Base-by-base conservation (phyloP, 2,888 invertebrate genomes). In the Pollenia griseotomentosa region DNA sequence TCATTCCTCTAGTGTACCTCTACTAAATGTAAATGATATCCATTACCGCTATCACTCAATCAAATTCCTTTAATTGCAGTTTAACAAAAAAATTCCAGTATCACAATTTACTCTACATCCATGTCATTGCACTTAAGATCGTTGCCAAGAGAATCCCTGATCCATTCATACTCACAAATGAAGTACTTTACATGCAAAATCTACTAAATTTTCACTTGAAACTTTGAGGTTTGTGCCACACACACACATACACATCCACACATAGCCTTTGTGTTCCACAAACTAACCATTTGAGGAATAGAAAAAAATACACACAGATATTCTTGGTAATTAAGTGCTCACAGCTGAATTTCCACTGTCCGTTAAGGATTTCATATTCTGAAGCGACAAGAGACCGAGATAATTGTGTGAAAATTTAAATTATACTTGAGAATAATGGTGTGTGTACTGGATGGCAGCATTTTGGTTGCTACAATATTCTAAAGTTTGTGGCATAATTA, bases 331-430 rank as follows among this genome's bases (percentile, higher is more conserved):
- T 83, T 83, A 83, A 74, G 68, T 75, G 51, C 23, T 65, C 44
- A 44, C 12, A 33, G 48, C 71, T 74, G 16, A 40, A 74, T 82
- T 57, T 79, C 55, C 63, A 57, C 16, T 42, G 42, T 9, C 46
- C 66, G 57, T 74, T 57, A 68, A 44, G 48, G 23, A 2, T 78
- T 71, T 33, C 23, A 48, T 46, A 59, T 53, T 19, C 57, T 2
- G 33, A 33, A 7, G 42, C 33, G 61, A n/a, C 48, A 61, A 63
- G 33, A 53, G 53, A 77, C 70, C 7, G 46, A 55, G 14, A 59
- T 70, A 55, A 68, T 48, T 77, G 61, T 59, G 70, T 65, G 77
- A 66, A 77, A 81, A 61, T 85, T 78, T 68, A 40, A 85, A 85
- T 85, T 65, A 59, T 65, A 61, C 42, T 81, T 73, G 10, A 65